Percentiles rank a stretch among this genome's conserved stretches.
These are phyloP conservation scores for Istiophorus platypterus DNA, from an alignment of 2,113 vertebrate genomes.

Conservation along the genomic window DNA sequence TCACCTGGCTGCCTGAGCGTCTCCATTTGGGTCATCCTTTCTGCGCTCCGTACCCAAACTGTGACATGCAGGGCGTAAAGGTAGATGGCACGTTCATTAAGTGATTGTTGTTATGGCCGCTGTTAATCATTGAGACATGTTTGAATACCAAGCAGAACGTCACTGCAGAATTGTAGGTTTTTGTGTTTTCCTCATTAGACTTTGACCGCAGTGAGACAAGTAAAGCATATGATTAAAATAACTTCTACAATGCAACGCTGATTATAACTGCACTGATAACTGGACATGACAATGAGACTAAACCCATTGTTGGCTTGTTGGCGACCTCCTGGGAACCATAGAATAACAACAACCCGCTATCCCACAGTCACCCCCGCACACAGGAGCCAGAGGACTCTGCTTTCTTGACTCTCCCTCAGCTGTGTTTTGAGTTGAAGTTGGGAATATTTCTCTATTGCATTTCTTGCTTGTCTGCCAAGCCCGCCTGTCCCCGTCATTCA, in stretches of 20 bases:
- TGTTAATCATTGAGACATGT: background rate
- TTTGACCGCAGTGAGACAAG: background rate
- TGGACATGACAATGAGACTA: background rate
- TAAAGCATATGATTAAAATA: background rate
- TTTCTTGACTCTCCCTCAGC: constrained; percentile 24
- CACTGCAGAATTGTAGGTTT: background rate
- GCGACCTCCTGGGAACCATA: background rate
- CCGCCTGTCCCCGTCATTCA: constrained; percentile 72
- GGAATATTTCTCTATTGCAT: constrained; percentile 35
- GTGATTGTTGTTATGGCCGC: background rate
- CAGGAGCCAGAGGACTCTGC: constrained; percentile 17
- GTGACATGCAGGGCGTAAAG: background rate
- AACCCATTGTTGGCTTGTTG: background rate
- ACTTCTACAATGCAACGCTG: background rate
- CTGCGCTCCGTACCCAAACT: background rate
- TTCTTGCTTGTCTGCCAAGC: constrained; percentile 51
- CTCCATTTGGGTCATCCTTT: background rate
- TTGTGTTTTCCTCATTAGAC: background rate
- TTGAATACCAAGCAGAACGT: background rate
- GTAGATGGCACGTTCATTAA: background rate
- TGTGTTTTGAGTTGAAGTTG: constrained; percentile 33
- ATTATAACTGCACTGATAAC: background rate
- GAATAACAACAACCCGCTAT: background rate
- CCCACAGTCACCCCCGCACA: constrained; percentile 11
- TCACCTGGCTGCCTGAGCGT: background rate